Evolutionary conservation across 35 echinoderm and acorn worm species (phyloP).

Genomic region (Acanthaster planci): DNA sequence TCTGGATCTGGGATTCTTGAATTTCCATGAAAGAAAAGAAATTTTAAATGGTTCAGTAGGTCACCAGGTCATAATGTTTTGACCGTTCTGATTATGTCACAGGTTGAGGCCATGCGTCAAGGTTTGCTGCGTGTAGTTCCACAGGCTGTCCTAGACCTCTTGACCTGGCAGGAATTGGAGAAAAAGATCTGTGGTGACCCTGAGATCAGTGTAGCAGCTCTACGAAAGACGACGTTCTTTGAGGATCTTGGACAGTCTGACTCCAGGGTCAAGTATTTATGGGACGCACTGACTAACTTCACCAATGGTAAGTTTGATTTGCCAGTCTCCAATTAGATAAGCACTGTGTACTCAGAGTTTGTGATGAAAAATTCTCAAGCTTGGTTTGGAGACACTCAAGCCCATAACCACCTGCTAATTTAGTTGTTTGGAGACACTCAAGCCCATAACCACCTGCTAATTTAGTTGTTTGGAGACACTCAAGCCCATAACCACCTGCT

Average conservation of each 20-base stretch:
- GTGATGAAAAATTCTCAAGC: too few species aligned
- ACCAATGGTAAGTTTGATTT: constrained; percentile 81
- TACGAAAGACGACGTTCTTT: constrained; percentile 91
- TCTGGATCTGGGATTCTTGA: too few species aligned
- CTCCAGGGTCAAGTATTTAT: constrained; percentile 86
- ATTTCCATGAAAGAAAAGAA: too few species aligned
- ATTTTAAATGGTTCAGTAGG: too few species aligned
- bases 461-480: too few species aligned
- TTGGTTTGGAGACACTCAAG: too few species aligned
- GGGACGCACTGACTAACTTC: constrained; percentile 95
- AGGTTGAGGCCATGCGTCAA: constrained; percentile 85
- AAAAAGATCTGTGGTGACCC: constrained; percentile 93
- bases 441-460: too few species aligned
- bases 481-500: too few species aligned
- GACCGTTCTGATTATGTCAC: not conserved
- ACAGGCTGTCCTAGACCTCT: constrained; percentile 90
- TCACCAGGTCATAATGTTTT: not conserved
- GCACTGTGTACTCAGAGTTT: too few species aligned
- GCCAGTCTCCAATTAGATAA: too few species aligned
- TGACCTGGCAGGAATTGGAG: constrained; percentile 99
- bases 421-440: too few species aligned
- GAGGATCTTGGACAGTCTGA: constrained; percentile 94
- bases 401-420: too few species aligned
- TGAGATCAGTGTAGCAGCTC: constrained; percentile 81
- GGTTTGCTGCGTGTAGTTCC: constrained; percentile 88